phyloP scores from a whole-genome alignment of 2,113 vertebrate genomes.

The Ascaphus truei region DNA sequence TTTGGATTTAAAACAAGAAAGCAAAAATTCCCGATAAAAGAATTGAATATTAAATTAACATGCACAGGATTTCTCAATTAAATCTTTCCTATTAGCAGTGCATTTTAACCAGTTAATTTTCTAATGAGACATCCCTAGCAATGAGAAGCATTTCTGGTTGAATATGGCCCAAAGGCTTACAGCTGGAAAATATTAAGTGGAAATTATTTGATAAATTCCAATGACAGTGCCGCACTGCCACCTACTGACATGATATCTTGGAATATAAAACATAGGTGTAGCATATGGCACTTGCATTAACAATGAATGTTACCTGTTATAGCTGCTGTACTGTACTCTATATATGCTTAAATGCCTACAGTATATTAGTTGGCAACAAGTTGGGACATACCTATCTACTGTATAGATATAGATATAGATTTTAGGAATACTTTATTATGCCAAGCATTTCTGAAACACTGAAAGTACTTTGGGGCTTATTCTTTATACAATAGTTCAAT shows the following conservation, averaged over 20 bases:
- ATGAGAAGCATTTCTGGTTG: slow-evolving; percentile 53
- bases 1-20: slow-evolving; percentile 38
- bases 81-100: slow-evolving; percentile 57
- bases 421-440: no score
- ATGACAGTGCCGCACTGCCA: slow-evolving; percentile 61
- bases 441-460: no score
- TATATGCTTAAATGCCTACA: no score
- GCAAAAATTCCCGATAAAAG: slow-evolving; percentile 52
- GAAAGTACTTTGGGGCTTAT: no score
- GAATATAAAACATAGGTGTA: no score
- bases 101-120: slow-evolving; percentile 63
- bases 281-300: no score
- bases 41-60: slow-evolving; percentile 61
- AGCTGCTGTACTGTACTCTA: no score
- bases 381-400: no score
- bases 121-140: slow-evolving; percentile 58
- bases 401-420: no score
- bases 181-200: slow-evolving; percentile 47
- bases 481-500: no score
- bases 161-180: slow-evolving; percentile 49
- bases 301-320: no score
- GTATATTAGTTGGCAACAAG: no score
- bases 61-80: slow-evolving; percentile 63
- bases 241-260: slow-evolving; percentile 52
- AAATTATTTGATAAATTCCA: slow-evolving; percentile 39